Evolutionary conservation across 2,888 invertebrate genomes (phyloP).

Genomic region (Melangyna quadrimaculata): DNA sequence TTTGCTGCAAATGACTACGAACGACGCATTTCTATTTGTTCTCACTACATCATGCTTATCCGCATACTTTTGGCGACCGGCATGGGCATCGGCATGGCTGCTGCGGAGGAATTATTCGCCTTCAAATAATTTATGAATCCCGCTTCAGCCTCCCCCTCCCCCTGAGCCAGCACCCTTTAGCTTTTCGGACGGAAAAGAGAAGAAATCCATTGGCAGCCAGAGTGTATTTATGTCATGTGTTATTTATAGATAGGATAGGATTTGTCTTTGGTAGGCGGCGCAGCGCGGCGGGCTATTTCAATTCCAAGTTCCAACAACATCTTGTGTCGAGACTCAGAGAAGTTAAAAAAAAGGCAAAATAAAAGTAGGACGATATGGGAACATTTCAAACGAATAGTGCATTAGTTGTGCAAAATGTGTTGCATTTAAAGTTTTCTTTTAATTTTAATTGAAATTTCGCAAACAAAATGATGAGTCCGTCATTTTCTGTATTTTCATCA

Average conservation of each 20-base stretch:
- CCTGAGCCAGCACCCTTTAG: slow-evolving; percentile 16
- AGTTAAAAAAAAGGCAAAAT: slow-evolving; percentile 11
- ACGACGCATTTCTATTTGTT: slow-evolving; percentile 69
- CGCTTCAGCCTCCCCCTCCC: slow-evolving; percentile 24
- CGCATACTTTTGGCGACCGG: slow-evolving; percentile 69
- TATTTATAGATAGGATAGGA: slow-evolving; percentile 66
- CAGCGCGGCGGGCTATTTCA: slow-evolving; percentile 1
- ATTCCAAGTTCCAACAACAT: slow-evolving; percentile 26
- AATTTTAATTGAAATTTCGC: neutral
- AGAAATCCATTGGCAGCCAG: too few relatives aligned
- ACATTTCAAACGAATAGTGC: slow-evolving; percentile 32
- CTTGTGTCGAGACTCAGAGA: slow-evolving; percentile 23
- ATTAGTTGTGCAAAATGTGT: slow-evolving; percentile 27
- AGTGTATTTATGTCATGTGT: slow-evolving; percentile 64
- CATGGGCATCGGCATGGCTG: slow-evolving; percentile 55
- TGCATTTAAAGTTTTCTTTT: neutral
- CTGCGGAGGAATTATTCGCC: slow-evolving; percentile 42
- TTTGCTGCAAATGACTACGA: slow-evolving; percentile 51
- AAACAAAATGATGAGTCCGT: neutral
- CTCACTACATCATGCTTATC: slow-evolving; percentile 65
- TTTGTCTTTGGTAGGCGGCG: slow-evolving; percentile 24
- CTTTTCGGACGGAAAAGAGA: slow-evolving; percentile 31
- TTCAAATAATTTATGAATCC: slow-evolving; percentile 66
- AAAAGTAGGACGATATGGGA: slow-evolving; percentile 60
- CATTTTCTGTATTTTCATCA: neutral